Evolutionary conservation across 2,888 invertebrate genomes (phyloP).

Genomic region (Callinectes sapidus): DNA sequence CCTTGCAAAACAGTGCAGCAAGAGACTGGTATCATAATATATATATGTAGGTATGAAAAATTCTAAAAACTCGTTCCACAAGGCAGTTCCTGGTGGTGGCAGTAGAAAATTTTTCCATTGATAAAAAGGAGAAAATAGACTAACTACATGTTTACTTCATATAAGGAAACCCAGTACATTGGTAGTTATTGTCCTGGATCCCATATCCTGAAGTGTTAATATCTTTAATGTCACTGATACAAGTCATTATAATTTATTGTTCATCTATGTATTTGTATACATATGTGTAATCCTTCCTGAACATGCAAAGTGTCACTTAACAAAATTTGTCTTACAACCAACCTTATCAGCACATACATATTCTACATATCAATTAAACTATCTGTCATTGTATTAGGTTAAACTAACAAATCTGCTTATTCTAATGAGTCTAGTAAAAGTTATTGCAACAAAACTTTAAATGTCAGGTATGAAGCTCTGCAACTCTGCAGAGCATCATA

Average conservation of each 20-base stretch:
- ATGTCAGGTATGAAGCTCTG: background rate
- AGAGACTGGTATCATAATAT: background rate
- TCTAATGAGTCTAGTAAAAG: background rate
- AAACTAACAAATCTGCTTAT: background rate
- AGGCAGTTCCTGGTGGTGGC: constrained; percentile 16
- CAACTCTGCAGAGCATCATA: background rate
- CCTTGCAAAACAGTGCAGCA: background rate
- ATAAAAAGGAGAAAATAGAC: background rate
- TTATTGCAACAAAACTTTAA: background rate
- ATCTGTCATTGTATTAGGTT: background rate
- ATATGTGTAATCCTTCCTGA: background rate
- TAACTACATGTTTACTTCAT: background rate
- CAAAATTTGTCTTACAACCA: background rate
- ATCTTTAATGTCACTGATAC: background rate
- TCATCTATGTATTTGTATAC: background rate
- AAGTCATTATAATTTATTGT: background rate
- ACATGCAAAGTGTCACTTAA: background rate
- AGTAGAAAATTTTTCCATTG: background rate
- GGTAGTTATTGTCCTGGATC: background rate
- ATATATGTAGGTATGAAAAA: background rate
- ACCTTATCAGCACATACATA: constrained; percentile 9
- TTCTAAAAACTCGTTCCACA: background rate
- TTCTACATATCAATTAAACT: background rate
- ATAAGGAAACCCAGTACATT: background rate
- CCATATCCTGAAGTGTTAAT: background rate